A percentile compares a stretch with the other conserved stretches of the same genome.
Conservation (phyloP, 1,140 invertebrate species). For the Sweltsa coloradensis region DNA sequence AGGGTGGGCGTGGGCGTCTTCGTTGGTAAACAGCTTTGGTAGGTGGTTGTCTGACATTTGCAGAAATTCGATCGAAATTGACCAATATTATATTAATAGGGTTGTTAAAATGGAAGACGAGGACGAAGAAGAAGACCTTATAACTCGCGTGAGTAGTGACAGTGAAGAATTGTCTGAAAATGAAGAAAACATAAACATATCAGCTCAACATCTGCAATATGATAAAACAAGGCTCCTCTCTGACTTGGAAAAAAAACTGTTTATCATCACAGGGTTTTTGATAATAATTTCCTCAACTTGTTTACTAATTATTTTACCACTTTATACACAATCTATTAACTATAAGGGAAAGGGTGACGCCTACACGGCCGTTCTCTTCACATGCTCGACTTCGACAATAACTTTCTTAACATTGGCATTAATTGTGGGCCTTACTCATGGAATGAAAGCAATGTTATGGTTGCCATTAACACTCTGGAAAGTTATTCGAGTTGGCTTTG, state of each 20-base stretch:
- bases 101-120: constrained; percentile 10
- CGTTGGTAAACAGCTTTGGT: too few species aligned
- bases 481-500: constrained; percentile 16
- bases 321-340: constrained; percentile 11
- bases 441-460: constrained; percentile 8
- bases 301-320: constrained; percentile 11
- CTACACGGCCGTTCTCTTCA: constrained; percentile 10
- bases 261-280: constrained; percentile 6
- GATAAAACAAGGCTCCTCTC: constrained; percentile 2
- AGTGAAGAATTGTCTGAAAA: constrained; percentile 9
- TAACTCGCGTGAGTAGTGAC: constrained; percentile 8
- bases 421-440: constrained; percentile 1
- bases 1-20: too few species aligned
- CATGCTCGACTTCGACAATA: constrained; percentile 2
- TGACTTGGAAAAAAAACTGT: constrained; percentile 8
- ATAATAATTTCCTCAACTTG: constrained; percentile 8
- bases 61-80: too few species aligned
- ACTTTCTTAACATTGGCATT: constrained; percentile 2
- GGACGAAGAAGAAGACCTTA: constrained; percentile 9
- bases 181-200: constrained; percentile 6
- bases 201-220: background rate
- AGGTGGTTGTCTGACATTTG: too few species aligned
- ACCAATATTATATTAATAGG: too few species aligned
- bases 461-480: constrained; percentile 12
- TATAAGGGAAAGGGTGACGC: constrained; percentile 13